A percentile compares a stretch with the other conserved stretches of the same genome.
phyloP scores from a whole-genome alignment of 2,888 invertebrate genomes.

The Drosophila nr. perissopoda region DNA sequence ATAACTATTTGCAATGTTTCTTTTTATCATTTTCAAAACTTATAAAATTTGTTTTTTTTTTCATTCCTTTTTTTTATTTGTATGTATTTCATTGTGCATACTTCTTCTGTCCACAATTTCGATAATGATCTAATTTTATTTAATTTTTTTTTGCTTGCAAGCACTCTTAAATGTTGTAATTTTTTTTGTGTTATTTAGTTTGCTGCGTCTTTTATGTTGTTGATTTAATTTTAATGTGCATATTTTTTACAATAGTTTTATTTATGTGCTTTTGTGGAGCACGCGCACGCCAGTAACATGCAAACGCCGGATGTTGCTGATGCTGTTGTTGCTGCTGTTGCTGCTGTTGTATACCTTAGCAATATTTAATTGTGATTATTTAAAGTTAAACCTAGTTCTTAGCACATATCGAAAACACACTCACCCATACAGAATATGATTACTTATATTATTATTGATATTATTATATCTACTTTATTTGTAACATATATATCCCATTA shows the following conservation, averaged over 20 bases:
- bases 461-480: constrained; percentile 26
- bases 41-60: constrained; percentile 21
- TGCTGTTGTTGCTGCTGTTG: constrained; percentile 16
- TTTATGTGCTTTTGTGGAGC: constrained; percentile 43
- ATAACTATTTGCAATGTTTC: constrained; percentile 30
- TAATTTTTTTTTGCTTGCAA: constrained; percentile 11
- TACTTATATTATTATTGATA: constrained; percentile 35
- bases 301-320: constrained; percentile 14
- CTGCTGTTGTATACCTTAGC: constrained; percentile 52
- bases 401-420: constrained; percentile 28
- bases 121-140: constrained; percentile 9
- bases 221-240: constrained; percentile 73
- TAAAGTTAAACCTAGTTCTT: constrained; percentile 64
- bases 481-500: constrained; percentile 40
- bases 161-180: constrained; percentile 22
- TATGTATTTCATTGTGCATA: constrained; percentile 20
- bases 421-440: constrained; percentile 14
- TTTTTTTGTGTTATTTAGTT: constrained; percentile 40
- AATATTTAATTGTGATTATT: constrained; percentile 77
- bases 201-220: constrained; percentile 75
- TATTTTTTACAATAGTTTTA: constrained; percentile 60
- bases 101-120: constrained; percentile 22
- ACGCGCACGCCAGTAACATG: constrained; percentile 16
- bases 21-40: constrained; percentile 31
- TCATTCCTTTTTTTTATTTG: neutral